Base-by-base conservation (phyloP, 2,113 vertebrate genomes). In the Chaenogobius annularis region DNA sequence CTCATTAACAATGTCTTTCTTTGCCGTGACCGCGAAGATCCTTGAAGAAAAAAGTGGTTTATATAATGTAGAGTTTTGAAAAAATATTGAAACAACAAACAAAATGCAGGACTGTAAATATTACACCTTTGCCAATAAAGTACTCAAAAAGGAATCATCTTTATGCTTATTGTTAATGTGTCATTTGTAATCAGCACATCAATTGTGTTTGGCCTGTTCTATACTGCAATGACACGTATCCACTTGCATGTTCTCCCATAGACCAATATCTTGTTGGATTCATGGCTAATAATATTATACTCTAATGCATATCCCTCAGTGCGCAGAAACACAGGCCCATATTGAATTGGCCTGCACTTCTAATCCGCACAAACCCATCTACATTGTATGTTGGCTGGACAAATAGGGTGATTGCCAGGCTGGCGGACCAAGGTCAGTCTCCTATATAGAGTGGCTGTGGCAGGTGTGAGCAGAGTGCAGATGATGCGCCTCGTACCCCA, bases 341-440 rank as follows among this genome's bases (percentile, higher is more conserved):
- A 88, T 86, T 84, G 75, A 85, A 87, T 81, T 83, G 77, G 61
- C 71, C 73, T 61, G 70, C 87, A 90, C 91, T 91, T 92, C 89
- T 85, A 79, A 91, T 89, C 89, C 88, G 74, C 79, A 81, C 59
- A 90, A 88, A 93, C 66, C 80, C 83, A 79, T 89, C 92, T 91
- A 70, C 75, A 86, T 88, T 68, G 72, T 78, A 87, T 77, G 80
- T 80, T 73, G 77, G 79, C 81, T 68, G 81, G 84, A 88, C 64
- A 6, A 70, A 70, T 20, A 75, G 77, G 79, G 83, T 55, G 58
- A 47, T 46, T 80, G 88, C 77, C 84, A 87, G 80, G 74, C 67
- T 35, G 26, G 65, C 19, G 59, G 50, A 31, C 70, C 84, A 89
- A 88, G 84, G 89, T 87, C 82, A 77, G 11, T 46, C 52, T 80